phyloP scores from a whole-genome alignment of 2,797 vertebrate species.

The Sphaeramia orbicularis region DNA sequence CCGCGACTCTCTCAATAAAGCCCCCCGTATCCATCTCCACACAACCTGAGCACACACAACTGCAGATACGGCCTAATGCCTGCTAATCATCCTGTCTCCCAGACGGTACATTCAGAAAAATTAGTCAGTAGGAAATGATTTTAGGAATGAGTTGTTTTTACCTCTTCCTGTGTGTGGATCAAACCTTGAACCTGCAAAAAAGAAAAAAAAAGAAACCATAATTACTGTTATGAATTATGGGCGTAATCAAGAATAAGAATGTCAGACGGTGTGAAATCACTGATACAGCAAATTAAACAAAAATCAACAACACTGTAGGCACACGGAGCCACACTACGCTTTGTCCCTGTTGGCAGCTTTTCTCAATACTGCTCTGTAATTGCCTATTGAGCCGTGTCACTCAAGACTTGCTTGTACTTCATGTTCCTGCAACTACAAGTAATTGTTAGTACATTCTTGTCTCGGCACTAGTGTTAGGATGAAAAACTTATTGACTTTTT shows the following conservation, averaged over 20 bases:
- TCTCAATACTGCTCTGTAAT: conserved; percentile 50
- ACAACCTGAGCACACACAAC: conserved; percentile 34
- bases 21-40: conserved; percentile 26
- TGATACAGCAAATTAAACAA: conserved; percentile 33
- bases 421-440: conserved; percentile 35
- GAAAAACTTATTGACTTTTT: conserved; percentile 54
- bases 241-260: conserved; percentile 7
- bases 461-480: conserved; percentile 26
- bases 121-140: conserved; percentile 7
- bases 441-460: conserved; percentile 42
- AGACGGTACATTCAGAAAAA: conserved; percentile 7
- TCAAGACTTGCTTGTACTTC: conserved; percentile 40
- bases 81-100: conserved; percentile 33
- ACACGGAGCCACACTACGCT: conserved; percentile 15
- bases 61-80: conserved; percentile 35
- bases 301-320: conserved; percentile 41
- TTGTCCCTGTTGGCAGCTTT: conserved; percentile 30
- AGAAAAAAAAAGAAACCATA: conserved; percentile 27
- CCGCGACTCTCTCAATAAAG: conserved; percentile 41
- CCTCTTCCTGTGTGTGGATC: conserved; percentile 77
- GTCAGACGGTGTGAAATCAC: conserved; percentile 13
- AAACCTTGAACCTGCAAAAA: conserved; percentile 73
- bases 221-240: conserved; percentile 36
- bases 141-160: conserved; percentile 51
- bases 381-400: conserved; percentile 64